Evolutionary conservation across 1,140 invertebrate species (phyloP).

Genomic region (Plectus sambesii): DNA sequence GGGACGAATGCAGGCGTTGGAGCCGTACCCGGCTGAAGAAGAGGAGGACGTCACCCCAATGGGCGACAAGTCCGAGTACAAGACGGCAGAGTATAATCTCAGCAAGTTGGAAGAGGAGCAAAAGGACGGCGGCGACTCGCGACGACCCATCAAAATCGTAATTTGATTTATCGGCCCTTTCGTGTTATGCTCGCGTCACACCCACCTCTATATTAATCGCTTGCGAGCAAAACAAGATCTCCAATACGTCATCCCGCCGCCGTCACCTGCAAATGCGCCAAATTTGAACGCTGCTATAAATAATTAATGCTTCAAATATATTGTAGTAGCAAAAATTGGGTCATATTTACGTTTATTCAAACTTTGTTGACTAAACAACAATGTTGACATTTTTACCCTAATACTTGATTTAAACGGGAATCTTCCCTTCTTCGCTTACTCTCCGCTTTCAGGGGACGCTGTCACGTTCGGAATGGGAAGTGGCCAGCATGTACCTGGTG

Average conservation of each 20-base stretch:
- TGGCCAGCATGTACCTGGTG: conserved; percentile 59
- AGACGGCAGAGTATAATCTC: conserved; percentile 1
- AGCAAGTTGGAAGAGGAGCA: conserved; percentile 18
- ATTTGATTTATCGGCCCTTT: background rate
- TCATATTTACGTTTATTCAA: too few species aligned
- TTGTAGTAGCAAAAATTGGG: too few species aligned
- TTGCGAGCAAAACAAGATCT: too few species aligned
- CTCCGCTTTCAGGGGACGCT: conserved; percentile 57
- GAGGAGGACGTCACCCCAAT: conserved; percentile 1
- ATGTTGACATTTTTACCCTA: too few species aligned
- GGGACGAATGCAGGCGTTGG: conserved; percentile 62
- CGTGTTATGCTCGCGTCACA: conserved; percentile 55
- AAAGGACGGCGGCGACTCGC: background rate
- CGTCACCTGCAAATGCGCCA: too few species aligned
- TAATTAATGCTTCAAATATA: too few species aligned
- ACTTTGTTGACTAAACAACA: too few species aligned
- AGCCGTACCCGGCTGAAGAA: conserved; percentile 48
- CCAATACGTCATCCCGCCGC: too few species aligned
- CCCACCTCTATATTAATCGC: too few species aligned
- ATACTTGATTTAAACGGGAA: too few species aligned
- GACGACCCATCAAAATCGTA: background rate
- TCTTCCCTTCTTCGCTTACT: too few species aligned
- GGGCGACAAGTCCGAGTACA: conserved; percentile 18
- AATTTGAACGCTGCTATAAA: too few species aligned
- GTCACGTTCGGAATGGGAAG: conserved; percentile 83